Percentiles rank a stretch among this genome's conserved stretches.
These are phyloP conservation scores for Philereme vetulata DNA, from an alignment of 2,888 invertebrate species.

Conservation along the genomic window DNA sequence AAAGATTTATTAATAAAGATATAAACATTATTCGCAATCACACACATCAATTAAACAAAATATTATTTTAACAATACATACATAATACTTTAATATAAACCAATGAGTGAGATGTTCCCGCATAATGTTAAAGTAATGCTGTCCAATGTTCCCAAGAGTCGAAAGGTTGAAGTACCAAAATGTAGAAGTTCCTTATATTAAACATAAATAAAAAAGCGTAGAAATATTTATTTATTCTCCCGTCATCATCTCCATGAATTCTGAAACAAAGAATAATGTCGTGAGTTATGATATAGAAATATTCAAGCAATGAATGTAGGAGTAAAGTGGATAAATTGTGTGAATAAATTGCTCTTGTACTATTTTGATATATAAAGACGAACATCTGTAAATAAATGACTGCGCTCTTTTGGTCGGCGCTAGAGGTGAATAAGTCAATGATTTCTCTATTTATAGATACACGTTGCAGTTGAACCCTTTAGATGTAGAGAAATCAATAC, in stretches of 20 bases:
- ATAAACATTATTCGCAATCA: constrained; percentile 79
- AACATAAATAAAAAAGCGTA: constrained; percentile 65
- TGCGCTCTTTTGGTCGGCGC: too few relatives aligned
- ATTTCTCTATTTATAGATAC: too few relatives aligned
- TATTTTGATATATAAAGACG: too few relatives aligned
- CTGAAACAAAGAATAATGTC: constrained; percentile 84
- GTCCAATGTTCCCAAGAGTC: constrained; percentile 68
- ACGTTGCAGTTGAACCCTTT: too few relatives aligned
- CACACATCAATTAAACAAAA: constrained; percentile 78
- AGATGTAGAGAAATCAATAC: too few relatives aligned
- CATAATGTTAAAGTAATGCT: constrained; percentile 54
- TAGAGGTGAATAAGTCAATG: too few relatives aligned
- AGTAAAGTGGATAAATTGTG: constrained; percentile 7
- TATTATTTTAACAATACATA: constrained; percentile 79
- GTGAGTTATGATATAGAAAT: constrained; percentile 25
- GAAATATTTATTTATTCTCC: constrained; percentile 88
- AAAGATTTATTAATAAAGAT: constrained; percentile 82
- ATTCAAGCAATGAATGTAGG: constrained; percentile 10
- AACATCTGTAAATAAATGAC: too few relatives aligned
- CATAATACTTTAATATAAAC: constrained; percentile 71
- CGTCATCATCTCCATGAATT: constrained; percentile 98
- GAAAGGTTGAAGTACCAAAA: constrained; percentile 74
- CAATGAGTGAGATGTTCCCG: constrained; percentile 56
- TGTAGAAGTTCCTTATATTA: constrained; percentile 72
- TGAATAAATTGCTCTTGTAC: background rate